These are phyloP conservation scores for Blastobasis adustella DNA, from an alignment of 2,888 invertebrate species.

Conservation along the genomic window DNA sequence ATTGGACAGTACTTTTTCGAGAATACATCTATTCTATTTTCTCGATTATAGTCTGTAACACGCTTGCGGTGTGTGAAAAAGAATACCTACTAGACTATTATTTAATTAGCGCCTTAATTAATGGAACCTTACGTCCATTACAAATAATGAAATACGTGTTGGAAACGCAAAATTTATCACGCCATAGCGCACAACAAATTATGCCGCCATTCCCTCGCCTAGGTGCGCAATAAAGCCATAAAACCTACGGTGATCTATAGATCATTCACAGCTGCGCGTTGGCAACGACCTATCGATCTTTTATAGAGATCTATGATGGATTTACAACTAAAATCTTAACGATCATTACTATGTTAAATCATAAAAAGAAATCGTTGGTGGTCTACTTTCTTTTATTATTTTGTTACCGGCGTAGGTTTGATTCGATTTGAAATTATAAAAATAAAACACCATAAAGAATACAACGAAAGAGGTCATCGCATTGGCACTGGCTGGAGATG, in stretches of 20 bases:
- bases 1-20: too few species aligned
- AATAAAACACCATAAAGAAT: constrained; percentile 1
- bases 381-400: constrained; percentile 29
- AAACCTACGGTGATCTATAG: constrained; percentile 34
- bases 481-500: constrained; percentile 10
- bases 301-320: constrained; percentile 40
- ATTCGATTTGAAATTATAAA: constrained; percentile 6
- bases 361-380: constrained; percentile 34
- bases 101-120: too few species aligned
- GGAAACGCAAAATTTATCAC: neutral
- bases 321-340: constrained; percentile 42
- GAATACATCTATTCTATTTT: too few species aligned
- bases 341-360: constrained; percentile 32
- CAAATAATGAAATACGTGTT: too few species aligned
- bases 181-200: neutral
- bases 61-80: too few species aligned
- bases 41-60: too few species aligned
- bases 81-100: too few species aligned
- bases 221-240: constrained; percentile 27
- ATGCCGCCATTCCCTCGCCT: neutral
- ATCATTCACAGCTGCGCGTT: constrained; percentile 27
- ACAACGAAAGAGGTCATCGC: constrained; percentile 30
- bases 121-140: too few species aligned
- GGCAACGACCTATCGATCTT: constrained; percentile 29
- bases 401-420: constrained; percentile 10